Percentiles rank a stretch among this genome's conserved stretches.
These are phyloP conservation scores for Geococcyx californianus DNA, from an alignment of 2,113 vertebrate genomes.

Conservation along the genomic window DNA sequence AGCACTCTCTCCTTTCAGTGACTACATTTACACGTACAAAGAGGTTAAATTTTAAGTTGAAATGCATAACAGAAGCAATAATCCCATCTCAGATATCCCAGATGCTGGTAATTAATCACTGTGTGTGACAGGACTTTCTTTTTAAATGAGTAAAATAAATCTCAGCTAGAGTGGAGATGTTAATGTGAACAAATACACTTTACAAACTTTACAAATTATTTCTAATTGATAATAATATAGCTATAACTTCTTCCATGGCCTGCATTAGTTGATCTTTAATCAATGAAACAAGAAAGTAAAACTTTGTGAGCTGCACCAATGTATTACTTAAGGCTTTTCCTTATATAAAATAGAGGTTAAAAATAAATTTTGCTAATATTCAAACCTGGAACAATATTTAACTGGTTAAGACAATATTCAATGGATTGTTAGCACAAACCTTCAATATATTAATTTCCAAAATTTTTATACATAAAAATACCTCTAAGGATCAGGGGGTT, in stretches of 20 bases:
- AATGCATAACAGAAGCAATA: conserved; percentile 25
- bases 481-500: neutral
- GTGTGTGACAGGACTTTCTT: conserved; percentile 8
- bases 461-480: neutral
- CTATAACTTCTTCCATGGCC: conserved; percentile 13
- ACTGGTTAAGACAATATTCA: neutral
- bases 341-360: conserved; percentile 4
- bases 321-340: neutral
- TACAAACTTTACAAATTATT: conserved; percentile 12
- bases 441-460: neutral
- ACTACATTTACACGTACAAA: conserved; percentile 24
- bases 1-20: conserved; percentile 9
- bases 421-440: neutral
- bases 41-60: conserved; percentile 23
- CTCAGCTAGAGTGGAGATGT: neutral
- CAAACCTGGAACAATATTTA: neutral
- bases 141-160: neutral
- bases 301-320: neutral
- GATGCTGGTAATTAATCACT: conserved; percentile 3
- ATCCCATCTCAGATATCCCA: conserved; percentile 22
- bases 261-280: neutral
- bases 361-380: neutral
- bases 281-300: neutral
- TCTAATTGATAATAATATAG: neutral
- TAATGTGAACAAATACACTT: conserved; percentile 12